These are phyloP conservation scores for Hydrozoanthus tunicans DNA, from an alignment of 64 coral and sea anemone genomes.

Conservation along the genomic window DNA sequence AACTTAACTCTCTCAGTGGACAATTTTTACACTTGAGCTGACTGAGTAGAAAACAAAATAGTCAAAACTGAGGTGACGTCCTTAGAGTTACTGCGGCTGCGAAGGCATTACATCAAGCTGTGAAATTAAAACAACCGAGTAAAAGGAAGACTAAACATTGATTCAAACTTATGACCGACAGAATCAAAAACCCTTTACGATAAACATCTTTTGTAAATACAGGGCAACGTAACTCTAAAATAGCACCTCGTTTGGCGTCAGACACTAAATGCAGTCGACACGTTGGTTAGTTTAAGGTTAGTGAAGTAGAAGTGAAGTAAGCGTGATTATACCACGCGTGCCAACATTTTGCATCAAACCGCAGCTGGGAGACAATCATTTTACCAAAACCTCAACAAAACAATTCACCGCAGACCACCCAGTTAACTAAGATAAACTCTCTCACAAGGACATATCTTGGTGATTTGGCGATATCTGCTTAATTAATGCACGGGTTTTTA, in stretches of 20 bases:
- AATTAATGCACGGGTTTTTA: constrained; percentile 29
- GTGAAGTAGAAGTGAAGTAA: background rate
- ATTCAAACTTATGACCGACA: background rate
- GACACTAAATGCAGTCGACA: background rate
- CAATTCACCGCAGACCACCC: constrained; percentile 12
- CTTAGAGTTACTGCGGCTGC: too few relatives aligned
- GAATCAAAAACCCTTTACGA: background rate
- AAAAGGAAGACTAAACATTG: constrained; percentile 10
- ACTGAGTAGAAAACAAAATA: background rate
- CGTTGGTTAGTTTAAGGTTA: background rate
- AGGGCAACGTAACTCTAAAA: background rate
- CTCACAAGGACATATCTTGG: background rate
- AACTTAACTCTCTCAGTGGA: background rate
- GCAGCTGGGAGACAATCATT: constrained; percentile 1
- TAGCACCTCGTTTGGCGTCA: background rate
- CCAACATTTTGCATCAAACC: background rate
- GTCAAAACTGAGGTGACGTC: background rate
- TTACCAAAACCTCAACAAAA: background rate
- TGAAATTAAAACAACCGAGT: background rate
- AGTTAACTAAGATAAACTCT: constrained; percentile 12
- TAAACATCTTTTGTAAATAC: background rate
- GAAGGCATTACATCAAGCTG: background rate
- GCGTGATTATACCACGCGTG: constrained; percentile 19
- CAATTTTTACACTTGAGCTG: background rate
- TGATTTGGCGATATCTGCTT: background rate